Evolutionary conservation across 2,113 vertebrate genomes (phyloP), one percentile per base, ranked within the genome.

Genomic region (Leptodactylus fuscus): DNA sequence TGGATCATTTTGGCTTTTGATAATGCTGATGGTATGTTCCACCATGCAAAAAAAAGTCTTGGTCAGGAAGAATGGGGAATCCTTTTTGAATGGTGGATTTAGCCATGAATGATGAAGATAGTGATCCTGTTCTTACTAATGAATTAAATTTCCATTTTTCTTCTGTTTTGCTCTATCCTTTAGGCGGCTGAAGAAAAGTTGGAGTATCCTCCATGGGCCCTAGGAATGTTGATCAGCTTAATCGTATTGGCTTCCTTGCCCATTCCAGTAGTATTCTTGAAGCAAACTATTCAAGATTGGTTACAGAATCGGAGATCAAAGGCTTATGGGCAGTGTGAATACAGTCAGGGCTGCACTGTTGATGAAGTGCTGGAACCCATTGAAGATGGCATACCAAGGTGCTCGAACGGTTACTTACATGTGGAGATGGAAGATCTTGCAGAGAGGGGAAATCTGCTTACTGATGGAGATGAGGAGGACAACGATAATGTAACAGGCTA

Each of bases 121-220:
- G 27, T 12, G 2, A 60, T 3, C 9, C 27, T n/a, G 7, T 15
- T n/a, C 22, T 36, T 27, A 15, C 3, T 44, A 27, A n/a, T 60
- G 5, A 6, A 27, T 60, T 75, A 1, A 32, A 20, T 49, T 48
- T 51, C 15, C 20, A 22, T 16, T 32, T 48, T 51, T 15, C 27
- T 75, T 44, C 22, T 67, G 12, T 41, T n/a, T 32, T 73, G 15
- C 1, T 82, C 29, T 49, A 81, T 58, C 88, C 69, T 70, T 24
- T 91, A 97, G 94, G 94, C 92, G 2, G 88, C 89, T 12, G 94
- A 96, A 74, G n/a, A 87, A 0, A 34, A 51, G 16, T 88, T 93
- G 76, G 87, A 90, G 0, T 96, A 97, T 62, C 96, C 96, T 0
- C 90, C 81, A 34, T 94, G 94, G 92, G 93, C 96, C 0, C 88